Base-by-base conservation (phyloP, 2,113 vertebrate species). In the Lagenorhynchus albirostris region DNA sequence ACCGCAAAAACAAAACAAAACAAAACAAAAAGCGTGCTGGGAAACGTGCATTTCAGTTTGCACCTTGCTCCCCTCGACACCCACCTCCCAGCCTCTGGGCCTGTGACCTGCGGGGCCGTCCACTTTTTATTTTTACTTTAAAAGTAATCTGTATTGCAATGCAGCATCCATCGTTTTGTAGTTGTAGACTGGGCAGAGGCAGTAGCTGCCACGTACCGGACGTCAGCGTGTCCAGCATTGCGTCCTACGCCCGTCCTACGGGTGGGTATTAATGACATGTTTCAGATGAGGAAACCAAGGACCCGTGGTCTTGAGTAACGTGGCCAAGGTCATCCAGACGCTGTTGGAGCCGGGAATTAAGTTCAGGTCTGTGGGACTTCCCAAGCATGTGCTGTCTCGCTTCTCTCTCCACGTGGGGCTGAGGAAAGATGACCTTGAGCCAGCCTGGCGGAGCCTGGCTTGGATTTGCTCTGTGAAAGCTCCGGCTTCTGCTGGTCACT, bases 61-160 rank as follows among this genome's bases (percentile, higher is more conserved):
- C 1, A 3, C 31, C 44, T 80, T 85, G n/a, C 2, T 44, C 8
- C 44, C 1, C 4, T 23, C 6, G 3, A 13, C 21, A 29, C 31
- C 8, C 60, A 3, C 0, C 10, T n/a, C 31, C 21, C 33, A 67
- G 62, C 38, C 41, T 71, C 67, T 67, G 60, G 25, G 44, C 70
- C 25, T 60, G 0, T 65, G 74, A 67, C 71, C 67, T 71, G 12
- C 11, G 23, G 20, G 83, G 25, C 23, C 9, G 25, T 63, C 20
- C 20, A 15, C 41, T 65, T 95, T 94, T 31, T 53, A 81, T 81
- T 86, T 90, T 96, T 68, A 62, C 79, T 84, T 60, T 81, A 68
- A 55, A 91, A 41, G 70, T 65, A 50, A 50, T 15, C 31, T 50
- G 23, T 25, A 23, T 41, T 67, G 38, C 94, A 63, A 21, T 23